phyloP scores from a whole-genome alignment of 1,140 invertebrate genomes.

The Hormaphis cornu region DNA sequence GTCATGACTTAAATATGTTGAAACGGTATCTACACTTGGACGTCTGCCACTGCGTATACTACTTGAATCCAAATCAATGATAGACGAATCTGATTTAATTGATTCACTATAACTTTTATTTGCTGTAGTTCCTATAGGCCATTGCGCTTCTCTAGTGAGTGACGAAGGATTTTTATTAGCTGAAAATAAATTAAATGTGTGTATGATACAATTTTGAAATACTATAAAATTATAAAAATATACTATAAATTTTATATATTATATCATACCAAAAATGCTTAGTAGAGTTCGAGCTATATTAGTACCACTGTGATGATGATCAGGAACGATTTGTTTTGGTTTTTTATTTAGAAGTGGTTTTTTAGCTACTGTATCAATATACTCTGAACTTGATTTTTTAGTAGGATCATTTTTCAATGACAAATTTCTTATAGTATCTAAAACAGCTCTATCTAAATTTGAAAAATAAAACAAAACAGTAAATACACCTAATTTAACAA shows the following conservation, averaged over 20 bases:
- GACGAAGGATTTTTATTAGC: slow-evolving; percentile 24
- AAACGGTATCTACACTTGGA: slow-evolving; percentile 74
- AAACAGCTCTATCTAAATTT: slow-evolving; percentile 19
- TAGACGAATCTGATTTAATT: slow-evolving; percentile 30
- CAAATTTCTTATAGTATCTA: slow-evolving; percentile 22
- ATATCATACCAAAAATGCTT: slow-evolving; percentile 33
- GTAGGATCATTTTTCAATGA: background rate
- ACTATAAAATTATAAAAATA: background rate
- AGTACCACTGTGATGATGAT: slow-evolving; percentile 9
- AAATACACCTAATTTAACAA: background rate
- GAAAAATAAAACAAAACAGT: background rate
- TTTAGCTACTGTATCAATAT: slow-evolving; percentile 15
- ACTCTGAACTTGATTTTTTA: slow-evolving; percentile 21
- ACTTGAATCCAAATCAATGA: slow-evolving; percentile 49
- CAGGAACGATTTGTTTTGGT: slow-evolving; percentile 7
- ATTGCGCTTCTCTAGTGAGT: slow-evolving; percentile 4
- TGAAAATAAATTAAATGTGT: background rate
- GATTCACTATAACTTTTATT: slow-evolving; percentile 19
- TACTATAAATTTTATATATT: background rate
- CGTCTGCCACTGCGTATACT: slow-evolving; percentile 61
- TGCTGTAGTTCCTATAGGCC: slow-evolving; percentile 9
- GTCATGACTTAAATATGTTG: slow-evolving; percentile 77
- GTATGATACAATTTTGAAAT: background rate
- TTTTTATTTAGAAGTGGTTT: slow-evolving; percentile 17
- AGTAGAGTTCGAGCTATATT: slow-evolving; percentile 34